Percentiles rank a stretch among this genome's conserved stretches.
Conservation (phyloP, 35 echinoderm and acorn worm species). For the Hemicentrotus pulcherrimus region DNA sequence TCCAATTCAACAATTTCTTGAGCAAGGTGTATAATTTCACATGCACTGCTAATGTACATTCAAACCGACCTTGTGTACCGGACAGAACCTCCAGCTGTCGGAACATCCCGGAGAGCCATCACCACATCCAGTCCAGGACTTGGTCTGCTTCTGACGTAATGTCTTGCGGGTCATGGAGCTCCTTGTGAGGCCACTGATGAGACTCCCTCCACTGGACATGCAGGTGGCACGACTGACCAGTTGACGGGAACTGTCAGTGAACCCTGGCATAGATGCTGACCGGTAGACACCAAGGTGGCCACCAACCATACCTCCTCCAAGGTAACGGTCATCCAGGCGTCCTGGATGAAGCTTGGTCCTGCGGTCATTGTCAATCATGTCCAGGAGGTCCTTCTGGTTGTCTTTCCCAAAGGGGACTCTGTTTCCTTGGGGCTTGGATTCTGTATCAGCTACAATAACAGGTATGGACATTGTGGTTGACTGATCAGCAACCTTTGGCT, state of each 20-base stretch:
- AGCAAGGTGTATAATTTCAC: neutral
- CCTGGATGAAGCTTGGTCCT: neutral
- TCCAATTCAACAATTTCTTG: too few species aligned
- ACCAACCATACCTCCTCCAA: constrained; percentile 41
- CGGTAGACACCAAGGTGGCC: constrained; percentile 31
- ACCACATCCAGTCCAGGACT: constrained; percentile 34
- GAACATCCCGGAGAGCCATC: constrained; percentile 9
- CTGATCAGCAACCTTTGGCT: constrained; percentile 16
- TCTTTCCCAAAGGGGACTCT: neutral
- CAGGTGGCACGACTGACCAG: constrained; percentile 34
- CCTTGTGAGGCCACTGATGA: neutral
- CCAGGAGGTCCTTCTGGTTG: constrained; percentile 22
- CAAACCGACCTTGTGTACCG: constrained; percentile 33
- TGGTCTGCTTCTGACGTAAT: constrained; percentile 31
- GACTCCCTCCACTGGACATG: neutral
- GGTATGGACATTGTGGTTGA: neutral
- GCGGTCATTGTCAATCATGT: constrained; percentile 34
- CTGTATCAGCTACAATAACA: neutral
- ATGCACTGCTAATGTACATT: neutral
- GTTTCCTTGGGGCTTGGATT: neutral
- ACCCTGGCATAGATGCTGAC: constrained; percentile 35
- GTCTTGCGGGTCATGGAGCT: constrained; percentile 40
- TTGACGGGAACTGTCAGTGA: constrained; percentile 25
- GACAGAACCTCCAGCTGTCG: constrained; percentile 13
- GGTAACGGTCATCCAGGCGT: neutral